phyloP scores from a whole-genome alignment of 2,888 invertebrate genomes.

The Catocala sponsa region DNA sequence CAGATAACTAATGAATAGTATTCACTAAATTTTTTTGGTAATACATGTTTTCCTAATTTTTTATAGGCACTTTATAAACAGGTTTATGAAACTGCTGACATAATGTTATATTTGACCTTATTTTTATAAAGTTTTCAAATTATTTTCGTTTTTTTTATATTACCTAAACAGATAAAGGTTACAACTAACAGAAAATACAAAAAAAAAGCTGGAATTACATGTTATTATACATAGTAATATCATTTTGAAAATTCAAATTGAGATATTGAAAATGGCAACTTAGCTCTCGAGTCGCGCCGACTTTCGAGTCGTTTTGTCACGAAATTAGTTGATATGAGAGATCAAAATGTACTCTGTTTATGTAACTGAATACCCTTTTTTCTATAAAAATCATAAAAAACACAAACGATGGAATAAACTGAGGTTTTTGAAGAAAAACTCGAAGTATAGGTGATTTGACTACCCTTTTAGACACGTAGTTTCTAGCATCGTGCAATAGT shows the following conservation, averaged over 20 bases:
- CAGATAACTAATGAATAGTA: slow-evolving; percentile 4
- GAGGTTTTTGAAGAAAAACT: neutral
- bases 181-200: neutral
- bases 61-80: neutral
- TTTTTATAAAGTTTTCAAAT: slow-evolving; percentile 5
- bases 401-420: neutral
- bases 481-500: slow-evolving; percentile 9
- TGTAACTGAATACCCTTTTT: neutral
- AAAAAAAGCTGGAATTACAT: too few relatives aligned
- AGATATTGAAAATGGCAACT: slow-evolving; percentile 1
- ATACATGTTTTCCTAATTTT: slow-evolving; percentile 3
- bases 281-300: slow-evolving; percentile 1
- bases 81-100: neutral
- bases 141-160: neutral
- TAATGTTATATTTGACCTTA: slow-evolving; percentile 4
- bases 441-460: neutral
- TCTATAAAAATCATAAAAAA: slow-evolving; percentile 2
- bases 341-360: slow-evolving; percentile 1
- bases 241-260: slow-evolving; percentile 1
- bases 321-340: neutral
- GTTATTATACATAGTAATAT: neutral
- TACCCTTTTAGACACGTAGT: slow-evolving; percentile 5
- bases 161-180: slow-evolving; percentile 1
- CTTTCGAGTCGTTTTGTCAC: slow-evolving; percentile 2
- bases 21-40: slow-evolving; percentile 4